Conservation (phyloP, 2,888 invertebrate genomes). For the Drosophila fungiperda region DNA sequence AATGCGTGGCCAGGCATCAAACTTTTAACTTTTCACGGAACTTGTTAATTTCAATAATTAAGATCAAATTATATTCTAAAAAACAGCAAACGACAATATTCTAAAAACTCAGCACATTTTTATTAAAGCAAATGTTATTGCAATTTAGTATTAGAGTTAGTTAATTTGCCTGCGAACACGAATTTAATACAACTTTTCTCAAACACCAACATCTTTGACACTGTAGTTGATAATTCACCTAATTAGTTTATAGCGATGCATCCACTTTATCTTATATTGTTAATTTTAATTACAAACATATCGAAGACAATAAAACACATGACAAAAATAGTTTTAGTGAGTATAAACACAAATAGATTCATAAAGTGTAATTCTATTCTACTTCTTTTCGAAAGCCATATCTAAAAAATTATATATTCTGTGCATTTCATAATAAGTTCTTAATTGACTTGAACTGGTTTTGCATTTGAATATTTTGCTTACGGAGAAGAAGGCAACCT, state of each 20-base stretch:
- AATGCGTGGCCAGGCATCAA: constrained; percentile 86
- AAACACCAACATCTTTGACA: constrained; percentile 33
- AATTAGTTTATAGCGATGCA: constrained; percentile 30
- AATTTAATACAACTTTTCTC: constrained; percentile 19
- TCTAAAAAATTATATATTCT: not conserved
- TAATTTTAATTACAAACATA: constrained; percentile 1
- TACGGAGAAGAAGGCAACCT: not conserved
- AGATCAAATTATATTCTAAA: constrained; percentile 34
- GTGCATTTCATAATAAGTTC: not conserved
- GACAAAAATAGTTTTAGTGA: not conserved
- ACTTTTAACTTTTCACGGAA: constrained; percentile 58
- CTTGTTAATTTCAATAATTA: constrained; percentile 48
- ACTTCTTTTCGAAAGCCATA: not conserved
- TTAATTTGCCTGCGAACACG: constrained; percentile 44
- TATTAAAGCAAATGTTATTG: constrained; percentile 24
- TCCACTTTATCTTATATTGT: constrained; percentile 12
- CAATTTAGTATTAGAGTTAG: constrained; percentile 45
- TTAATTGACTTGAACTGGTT: not conserved
- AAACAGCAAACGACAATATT: constrained; percentile 31
- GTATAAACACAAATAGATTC: not conserved
- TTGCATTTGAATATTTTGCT: not conserved
- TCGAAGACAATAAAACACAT: not conserved
- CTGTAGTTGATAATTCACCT: constrained; percentile 15
- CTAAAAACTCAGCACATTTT: constrained; percentile 37
- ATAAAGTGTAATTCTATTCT: not conserved